These are phyloP conservation scores for Girardia tigrina DNA, from an alignment of 2,888 invertebrate genomes.

Conservation along the genomic window DNA sequence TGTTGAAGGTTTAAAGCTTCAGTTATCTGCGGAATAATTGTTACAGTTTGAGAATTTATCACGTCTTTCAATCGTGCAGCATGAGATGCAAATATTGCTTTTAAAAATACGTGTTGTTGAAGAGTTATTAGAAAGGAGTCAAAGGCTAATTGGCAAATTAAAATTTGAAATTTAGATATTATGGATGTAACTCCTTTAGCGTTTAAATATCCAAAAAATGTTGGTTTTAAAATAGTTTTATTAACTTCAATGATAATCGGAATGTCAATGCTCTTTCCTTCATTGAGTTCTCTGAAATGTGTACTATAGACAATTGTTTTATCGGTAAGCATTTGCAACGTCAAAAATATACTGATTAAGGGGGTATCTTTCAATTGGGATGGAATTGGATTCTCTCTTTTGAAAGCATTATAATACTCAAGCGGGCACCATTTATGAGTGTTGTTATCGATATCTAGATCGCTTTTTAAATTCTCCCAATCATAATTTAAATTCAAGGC, in stretches of 20 bases:
- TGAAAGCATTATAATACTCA: background rate
- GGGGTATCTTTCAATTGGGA: background rate
- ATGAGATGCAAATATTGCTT: background rate
- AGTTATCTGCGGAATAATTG: background rate
- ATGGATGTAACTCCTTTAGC: background rate
- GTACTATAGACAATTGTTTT: conserved; percentile 5
- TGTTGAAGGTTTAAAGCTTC: background rate
- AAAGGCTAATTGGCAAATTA: background rate
- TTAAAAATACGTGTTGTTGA: background rate
- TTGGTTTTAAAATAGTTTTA: conserved; percentile 4
- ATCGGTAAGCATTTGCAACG: background rate
- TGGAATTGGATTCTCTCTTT: background rate
- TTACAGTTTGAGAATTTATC: background rate
- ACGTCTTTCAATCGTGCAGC: background rate
- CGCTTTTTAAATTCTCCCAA: background rate
- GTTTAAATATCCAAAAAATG: background rate
- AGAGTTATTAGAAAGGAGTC: background rate
- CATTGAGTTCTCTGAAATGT: background rate
- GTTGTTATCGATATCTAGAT: background rate
- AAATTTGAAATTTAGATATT: background rate
- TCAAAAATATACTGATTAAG: background rate
- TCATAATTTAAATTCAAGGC: background rate
- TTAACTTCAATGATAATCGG: background rate
- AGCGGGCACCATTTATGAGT: background rate
- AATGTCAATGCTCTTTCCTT: background rate